phyloP scores from a whole-genome alignment of 2,797 vertebrate genomes.

The Chrysolophus pictus region DNA sequence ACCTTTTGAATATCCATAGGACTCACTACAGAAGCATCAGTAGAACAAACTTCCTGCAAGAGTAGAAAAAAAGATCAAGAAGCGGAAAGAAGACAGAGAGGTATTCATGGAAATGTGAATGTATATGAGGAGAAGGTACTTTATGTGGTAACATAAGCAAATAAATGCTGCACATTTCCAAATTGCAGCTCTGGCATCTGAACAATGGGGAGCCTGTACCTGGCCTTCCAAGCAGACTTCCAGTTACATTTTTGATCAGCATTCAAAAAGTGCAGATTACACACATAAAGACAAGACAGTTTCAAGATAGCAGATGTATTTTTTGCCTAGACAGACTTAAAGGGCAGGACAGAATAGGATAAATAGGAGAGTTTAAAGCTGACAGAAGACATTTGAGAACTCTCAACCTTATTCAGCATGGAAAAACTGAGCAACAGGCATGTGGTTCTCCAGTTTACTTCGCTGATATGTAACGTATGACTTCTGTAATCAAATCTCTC shows the following conservation, averaged over 20 bases:
- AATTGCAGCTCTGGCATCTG: not conserved
- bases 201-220: not conserved
- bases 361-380: slow-evolving; percentile 15
- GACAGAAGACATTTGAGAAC: slow-evolving; percentile 33
- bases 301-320: slow-evolving; percentile 30
- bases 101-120: not conserved
- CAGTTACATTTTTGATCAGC: slow-evolving; percentile 27
- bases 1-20: slow-evolving; percentile 83
- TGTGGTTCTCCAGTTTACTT: slow-evolving; percentile 6
- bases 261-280: slow-evolving; percentile 6
- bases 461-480: slow-evolving; percentile 1
- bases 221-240: not conserved
- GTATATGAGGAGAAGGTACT: not conserved
- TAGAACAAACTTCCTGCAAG: slow-evolving; percentile 79
- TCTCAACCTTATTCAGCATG: not conserved
- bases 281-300: slow-evolving; percentile 14
- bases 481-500: not conserved
- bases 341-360: slow-evolving; percentile 28
- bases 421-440: slow-evolving; percentile 38
- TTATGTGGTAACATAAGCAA: not conserved
- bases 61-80: slow-evolving; percentile 75
- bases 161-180: not conserved
- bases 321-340: slow-evolving; percentile 38
- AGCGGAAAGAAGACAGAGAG: slow-evolving; percentile 36
- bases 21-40: slow-evolving; percentile 77